Base-by-base conservation (phyloP, 2,797 vertebrate species). In the Coregonus ussuriensis region DNA sequence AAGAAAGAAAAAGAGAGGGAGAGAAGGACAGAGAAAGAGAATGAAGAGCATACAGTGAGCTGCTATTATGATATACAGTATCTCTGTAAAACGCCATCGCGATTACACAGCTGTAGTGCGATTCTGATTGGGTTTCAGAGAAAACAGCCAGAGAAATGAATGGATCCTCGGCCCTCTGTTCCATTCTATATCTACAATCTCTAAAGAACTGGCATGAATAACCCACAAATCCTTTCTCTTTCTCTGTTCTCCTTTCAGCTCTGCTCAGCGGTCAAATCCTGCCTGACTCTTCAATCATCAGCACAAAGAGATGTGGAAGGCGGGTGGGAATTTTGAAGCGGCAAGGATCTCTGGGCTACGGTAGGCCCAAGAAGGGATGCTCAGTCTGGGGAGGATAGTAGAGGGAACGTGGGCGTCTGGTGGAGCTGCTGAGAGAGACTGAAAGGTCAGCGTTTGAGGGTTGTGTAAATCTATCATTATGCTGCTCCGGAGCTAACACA, bases 371-470 rank as follows among this genome's bases (percentile, higher is more conserved):
- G 71, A 62, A 53, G 77, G 78, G 53, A 16, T 4, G 56, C 11
- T 41, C 14, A 59, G n/a, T 76, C 68, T 33, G 72, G 56, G 7
- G 62, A 13, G 56, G 52, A 35, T 15, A 25, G 21, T 54, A 59
- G 11, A n/a, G 65, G 52, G 21, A 35, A 73, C 2, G 89, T 91
- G 88, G 89, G 89, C 81, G 86, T 91, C 85, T 82, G 81, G 80
- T 86, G 86, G 88, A 87, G 86, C 88, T 87, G 59, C 78, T 86
- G 85, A 85, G 74, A 88, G 31, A 84, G 86, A 90, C 85, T 80
- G 81, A 88, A 90, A 93, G 91, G 92, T 93, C 91, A 89, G 87
- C 82, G 82, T 89, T 89, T 84, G 85, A 89, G 78, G 82, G 80
- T 80, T 86, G 81, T 86, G 87, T 85, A 92, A 92, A 92, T 92